Conservation (phyloP, 1,140 invertebrate species). For the Dreissena polymorpha region DNA sequence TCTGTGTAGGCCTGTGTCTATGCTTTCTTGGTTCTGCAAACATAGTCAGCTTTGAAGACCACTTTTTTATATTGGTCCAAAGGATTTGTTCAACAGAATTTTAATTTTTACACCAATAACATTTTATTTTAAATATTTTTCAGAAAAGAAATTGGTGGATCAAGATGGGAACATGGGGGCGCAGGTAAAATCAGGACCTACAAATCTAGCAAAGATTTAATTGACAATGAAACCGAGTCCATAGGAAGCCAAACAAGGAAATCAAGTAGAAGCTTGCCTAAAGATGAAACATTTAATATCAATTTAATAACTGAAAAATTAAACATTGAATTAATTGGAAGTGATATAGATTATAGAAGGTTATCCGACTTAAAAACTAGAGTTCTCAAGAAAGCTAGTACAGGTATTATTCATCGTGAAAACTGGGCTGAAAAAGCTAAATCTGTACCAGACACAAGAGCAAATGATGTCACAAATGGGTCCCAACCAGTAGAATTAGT, state of each 20-base stretch:
- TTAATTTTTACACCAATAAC: no score
- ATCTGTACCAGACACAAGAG: not conserved
- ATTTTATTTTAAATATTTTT: not conserved
- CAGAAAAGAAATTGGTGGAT: constrained; percentile 71
- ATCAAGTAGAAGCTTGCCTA: no score
- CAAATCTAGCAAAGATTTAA: constrained; percentile 79
- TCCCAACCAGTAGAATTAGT: not conserved
- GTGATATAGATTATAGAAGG: not conserved
- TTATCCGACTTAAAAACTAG: constrained; percentile 60
- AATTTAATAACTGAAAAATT: no score
- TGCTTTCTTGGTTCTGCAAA: no score
- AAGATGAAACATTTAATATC: no score
- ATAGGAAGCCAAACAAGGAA: no score
- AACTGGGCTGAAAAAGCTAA: constrained; percentile 4
- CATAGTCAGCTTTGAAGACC: no score
- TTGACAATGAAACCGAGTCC: constrained; percentile 9
- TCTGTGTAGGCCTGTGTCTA: no score
- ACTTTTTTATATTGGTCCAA: no score
- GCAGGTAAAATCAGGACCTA: constrained; percentile 67
- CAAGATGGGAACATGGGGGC: constrained; percentile 72
- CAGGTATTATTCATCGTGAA: constrained; percentile 59
- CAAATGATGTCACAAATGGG: not conserved
- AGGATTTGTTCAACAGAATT: no score
- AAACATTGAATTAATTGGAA: not conserved
- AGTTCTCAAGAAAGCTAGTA: constrained; percentile 67